These are phyloP conservation scores for Antennarius striatus DNA, from an alignment of 2,113 vertebrate genomes.

Conservation along the genomic window DNA sequence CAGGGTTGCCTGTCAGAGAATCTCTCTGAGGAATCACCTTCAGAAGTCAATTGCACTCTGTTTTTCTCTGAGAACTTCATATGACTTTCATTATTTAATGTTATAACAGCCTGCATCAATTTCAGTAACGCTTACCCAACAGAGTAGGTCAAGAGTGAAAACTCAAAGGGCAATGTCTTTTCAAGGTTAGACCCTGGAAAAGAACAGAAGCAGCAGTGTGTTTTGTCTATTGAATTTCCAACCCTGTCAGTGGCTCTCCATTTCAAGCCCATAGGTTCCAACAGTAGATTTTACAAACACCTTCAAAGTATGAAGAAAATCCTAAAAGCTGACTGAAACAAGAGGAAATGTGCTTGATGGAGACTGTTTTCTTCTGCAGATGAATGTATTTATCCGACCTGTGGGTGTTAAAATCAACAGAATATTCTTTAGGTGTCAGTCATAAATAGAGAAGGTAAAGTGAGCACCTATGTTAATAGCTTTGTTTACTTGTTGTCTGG, in stretches of 20 bases:
- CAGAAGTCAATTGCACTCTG: neutral
- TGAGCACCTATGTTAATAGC: too few species aligned
- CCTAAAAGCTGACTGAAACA: too few species aligned
- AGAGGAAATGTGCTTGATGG: neutral
- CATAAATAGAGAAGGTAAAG: too few species aligned
- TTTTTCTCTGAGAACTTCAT: neutral
- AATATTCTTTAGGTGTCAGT: too few species aligned
- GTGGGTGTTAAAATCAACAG: neutral
- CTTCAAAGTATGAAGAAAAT: too few species aligned
- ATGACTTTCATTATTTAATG: neutral
- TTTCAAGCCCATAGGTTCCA: too few species aligned
- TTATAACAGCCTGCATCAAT: neutral
- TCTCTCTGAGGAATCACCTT: conserved; percentile 23
- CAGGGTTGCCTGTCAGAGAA: conserved; percentile 4
- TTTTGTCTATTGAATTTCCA: neutral
- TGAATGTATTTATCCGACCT: neutral
- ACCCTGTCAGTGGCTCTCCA: too few species aligned
- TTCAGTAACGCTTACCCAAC: neutral
- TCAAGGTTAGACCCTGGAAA: neutral
- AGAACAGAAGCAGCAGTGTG: neutral
- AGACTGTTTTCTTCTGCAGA: conserved; percentile 4
- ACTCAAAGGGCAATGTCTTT: neutral
- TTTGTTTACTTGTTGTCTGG: too few species aligned
- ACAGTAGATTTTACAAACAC: too few species aligned
- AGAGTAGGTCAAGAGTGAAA: neutral